These are phyloP conservation scores for Drosophila grimshawi DNA, from an alignment of 1,140 invertebrate genomes.

Conservation along the genomic window DNA sequence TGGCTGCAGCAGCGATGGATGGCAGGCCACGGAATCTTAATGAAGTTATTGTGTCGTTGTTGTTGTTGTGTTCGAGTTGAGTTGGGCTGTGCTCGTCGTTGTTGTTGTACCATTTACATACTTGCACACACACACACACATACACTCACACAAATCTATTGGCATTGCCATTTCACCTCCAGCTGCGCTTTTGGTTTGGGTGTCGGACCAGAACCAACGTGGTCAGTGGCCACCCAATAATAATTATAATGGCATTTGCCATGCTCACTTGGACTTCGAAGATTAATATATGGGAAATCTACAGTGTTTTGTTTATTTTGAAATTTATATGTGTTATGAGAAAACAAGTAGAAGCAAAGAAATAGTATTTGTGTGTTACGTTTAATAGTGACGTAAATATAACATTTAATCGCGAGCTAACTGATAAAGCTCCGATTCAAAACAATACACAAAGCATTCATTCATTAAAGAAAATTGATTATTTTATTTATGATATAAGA, in stretches of 20 bases:
- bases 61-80: slow-evolving; percentile 22
- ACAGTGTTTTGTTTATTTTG: too few relatives aligned
- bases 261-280: background rate
- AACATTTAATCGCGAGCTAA: too few relatives aligned
- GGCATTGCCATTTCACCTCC: slow-evolving; percentile 4
- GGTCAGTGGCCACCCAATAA: slow-evolving; percentile 14
- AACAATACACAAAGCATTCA: too few relatives aligned
- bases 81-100: slow-evolving; percentile 16
- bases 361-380: too few relatives aligned
- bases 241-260: background rate
- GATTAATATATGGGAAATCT: background rate
- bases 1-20: slow-evolving; percentile 32
- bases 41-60: slow-evolving; percentile 77
- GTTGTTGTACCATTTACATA: slow-evolving; percentile 40
- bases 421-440: too few relatives aligned
- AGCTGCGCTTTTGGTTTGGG: slow-evolving; percentile 25
- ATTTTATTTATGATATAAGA: background rate
- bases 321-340: too few relatives aligned
- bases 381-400: too few relatives aligned
- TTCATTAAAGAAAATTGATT: too few relatives aligned
- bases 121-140: background rate
- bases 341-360: too few relatives aligned
- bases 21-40: slow-evolving; percentile 73
- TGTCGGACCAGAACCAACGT: background rate
- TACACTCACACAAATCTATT: background rate